Conservation (phyloP, 1,140 invertebrate genomes). For the Apis laboriosa region DNA sequence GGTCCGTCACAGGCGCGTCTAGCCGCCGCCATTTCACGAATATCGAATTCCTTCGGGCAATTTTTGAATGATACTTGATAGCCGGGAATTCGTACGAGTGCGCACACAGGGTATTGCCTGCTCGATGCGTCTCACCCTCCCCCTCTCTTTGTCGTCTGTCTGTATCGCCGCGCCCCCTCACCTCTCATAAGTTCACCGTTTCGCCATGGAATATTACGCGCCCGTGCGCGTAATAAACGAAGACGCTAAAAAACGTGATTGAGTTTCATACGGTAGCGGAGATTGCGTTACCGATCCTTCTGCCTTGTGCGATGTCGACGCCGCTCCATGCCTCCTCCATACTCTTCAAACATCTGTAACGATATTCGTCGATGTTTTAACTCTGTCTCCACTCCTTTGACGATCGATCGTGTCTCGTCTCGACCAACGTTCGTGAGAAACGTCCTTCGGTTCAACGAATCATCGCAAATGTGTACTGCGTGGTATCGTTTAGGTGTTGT, state of each 20-base stretch:
- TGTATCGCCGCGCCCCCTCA: background rate
- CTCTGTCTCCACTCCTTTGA: no score
- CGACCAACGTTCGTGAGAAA: constrained; percentile 8
- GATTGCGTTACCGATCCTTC: constrained; percentile 27
- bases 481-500: background rate
- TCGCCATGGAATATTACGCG: constrained; percentile 49
- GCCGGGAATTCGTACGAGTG: constrained; percentile 61
- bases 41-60: constrained; percentile 61
- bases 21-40: constrained; percentile 34
- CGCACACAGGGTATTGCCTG: background rate
- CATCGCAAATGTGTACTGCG: background rate
- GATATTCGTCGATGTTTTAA: no score
- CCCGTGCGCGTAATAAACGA: constrained; percentile 41
- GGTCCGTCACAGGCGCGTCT: constrained; percentile 11
- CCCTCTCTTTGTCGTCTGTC: background rate
- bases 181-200: constrained; percentile 32
- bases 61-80: constrained; percentile 63
- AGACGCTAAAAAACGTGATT: constrained; percentile 33
- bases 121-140: no score
- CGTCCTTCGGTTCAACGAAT: background rate
- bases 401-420: background rate
- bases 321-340: background rate
- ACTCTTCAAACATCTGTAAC: no score
- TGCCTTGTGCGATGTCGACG: no score
- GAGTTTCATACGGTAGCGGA: constrained; percentile 42